Evolutionary conservation across 2,113 vertebrate genomes (phyloP), one percentile per base, ranked within the genome.

Genomic region (Ornithorhynchus anatinus): DNA sequence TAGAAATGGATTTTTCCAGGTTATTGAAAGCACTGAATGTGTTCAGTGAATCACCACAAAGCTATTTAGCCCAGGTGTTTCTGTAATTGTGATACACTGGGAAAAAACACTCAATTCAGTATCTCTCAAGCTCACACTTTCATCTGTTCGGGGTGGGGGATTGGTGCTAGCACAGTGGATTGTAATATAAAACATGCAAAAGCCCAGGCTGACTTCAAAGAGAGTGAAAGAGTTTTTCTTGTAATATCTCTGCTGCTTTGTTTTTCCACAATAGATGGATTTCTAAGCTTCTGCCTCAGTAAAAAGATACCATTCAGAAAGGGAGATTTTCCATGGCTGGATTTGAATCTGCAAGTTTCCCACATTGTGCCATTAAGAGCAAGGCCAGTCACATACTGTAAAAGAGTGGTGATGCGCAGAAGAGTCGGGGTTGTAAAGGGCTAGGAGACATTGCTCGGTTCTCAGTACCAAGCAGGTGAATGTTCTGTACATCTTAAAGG

Each of bases 401-500:
- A n/a, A n/a, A n/a, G n/a, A n/a, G n/a, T n/a, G n/a, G n/a, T n/a
- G 74, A 89, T 89, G 88, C 89, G 89, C 87, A 85, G 84, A 82
- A 68, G 81, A 89, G 86, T 85, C 82, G 81, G 79, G 89, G 88
- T 90, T 90, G 80, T 89, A 81, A 88, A 82, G 79, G 71, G 76
- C 68, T 77, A 70, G 79, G 32, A 78, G 84, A 81, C 75, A 85
- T 77, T 88, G 79, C 82, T 77, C 64, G 81, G 88, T 88, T 87
- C 84, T 85, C 86, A 86, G 86, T 84, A 87, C 85, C 89, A 89
- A 89, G 88, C 89, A 89, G 89, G 76, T 83, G 87, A 89, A n/a
- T n/a, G n/a, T 88, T 89, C 89, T 86, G 89, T 90, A 90, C 81
- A 88, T 90, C 75, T 89, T 86, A 84, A 90, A 86, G 77, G 88